phyloP scores from a whole-genome alignment of 2,797 vertebrate genomes.

The Scarus forsteni region DNA sequence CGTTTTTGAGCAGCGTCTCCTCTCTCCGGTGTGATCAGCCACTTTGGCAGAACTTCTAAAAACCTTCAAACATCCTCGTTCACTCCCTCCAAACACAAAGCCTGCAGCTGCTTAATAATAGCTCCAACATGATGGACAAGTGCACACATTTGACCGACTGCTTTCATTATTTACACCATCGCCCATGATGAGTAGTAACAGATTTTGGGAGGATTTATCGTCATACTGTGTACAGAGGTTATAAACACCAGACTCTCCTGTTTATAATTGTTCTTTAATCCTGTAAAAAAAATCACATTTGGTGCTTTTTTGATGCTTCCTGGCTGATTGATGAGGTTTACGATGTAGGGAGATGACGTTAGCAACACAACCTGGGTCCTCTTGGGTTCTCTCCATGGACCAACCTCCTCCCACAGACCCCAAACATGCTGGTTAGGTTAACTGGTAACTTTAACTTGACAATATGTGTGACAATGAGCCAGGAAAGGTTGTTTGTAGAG shows the following conservation, averaged over 20 bases:
- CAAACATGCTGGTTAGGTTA: no score
- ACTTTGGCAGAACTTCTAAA: constrained; percentile 2
- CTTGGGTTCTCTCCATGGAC: no score
- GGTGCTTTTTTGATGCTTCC: neutral
- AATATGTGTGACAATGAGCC: no score
- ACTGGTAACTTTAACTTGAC: no score
- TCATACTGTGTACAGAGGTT: neutral
- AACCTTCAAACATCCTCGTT: neutral
- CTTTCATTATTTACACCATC: neutral
- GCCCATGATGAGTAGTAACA: neutral
- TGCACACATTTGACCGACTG: neutral
- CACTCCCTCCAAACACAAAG: neutral
- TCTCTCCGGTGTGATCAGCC: neutral
- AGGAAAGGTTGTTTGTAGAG: no score
- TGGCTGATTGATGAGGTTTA: neutral
- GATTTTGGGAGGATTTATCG: neutral
- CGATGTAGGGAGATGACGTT: constrained; percentile 1
- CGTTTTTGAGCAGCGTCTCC: neutral
- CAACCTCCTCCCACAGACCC: no score
- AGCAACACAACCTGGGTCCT: neutral
- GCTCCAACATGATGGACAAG: neutral
- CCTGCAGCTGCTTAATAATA: neutral
- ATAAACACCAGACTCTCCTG: neutral
- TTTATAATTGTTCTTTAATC: neutral
- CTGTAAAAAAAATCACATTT: neutral